Conservation (phyloP, 1,140 invertebrate species). For the Heliconius himera region DNA sequence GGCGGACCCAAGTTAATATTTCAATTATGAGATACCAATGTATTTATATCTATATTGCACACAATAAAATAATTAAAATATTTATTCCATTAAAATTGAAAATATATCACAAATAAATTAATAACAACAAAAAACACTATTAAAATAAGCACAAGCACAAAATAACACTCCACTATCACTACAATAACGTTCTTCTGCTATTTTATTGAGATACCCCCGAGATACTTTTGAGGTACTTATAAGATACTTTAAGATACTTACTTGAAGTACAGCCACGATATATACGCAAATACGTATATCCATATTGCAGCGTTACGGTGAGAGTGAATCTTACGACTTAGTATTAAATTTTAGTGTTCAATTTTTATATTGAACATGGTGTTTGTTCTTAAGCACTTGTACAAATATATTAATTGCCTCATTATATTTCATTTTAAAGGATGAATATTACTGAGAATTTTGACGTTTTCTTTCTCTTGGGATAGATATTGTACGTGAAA, state of each 20-base stretch:
- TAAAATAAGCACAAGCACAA: background rate
- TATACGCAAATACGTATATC: constrained; percentile 20
- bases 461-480: background rate
- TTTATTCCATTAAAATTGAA: background rate
- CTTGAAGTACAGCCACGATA: constrained; percentile 16
- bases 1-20: background rate
- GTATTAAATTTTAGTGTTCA: background rate
- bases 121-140: constrained; percentile 1
- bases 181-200: background rate
- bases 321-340: constrained; percentile 5
- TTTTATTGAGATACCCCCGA: background rate
- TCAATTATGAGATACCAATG: background rate
- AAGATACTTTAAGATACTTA: constrained; percentile 18
- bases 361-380: constrained; percentile 4
- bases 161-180: background rate
- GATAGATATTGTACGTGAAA: no score
- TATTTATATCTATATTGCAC: background rate
- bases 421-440: background rate
- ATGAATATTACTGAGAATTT: background rate
- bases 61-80: background rate
- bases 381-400: constrained; percentile 12
- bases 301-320: constrained; percentile 13
- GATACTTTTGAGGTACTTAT: background rate
- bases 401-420: constrained; percentile 14
- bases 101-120: background rate